Conservation (phyloP, 2,888 invertebrate species). For the Eucriotettix oculatus region DNA sequence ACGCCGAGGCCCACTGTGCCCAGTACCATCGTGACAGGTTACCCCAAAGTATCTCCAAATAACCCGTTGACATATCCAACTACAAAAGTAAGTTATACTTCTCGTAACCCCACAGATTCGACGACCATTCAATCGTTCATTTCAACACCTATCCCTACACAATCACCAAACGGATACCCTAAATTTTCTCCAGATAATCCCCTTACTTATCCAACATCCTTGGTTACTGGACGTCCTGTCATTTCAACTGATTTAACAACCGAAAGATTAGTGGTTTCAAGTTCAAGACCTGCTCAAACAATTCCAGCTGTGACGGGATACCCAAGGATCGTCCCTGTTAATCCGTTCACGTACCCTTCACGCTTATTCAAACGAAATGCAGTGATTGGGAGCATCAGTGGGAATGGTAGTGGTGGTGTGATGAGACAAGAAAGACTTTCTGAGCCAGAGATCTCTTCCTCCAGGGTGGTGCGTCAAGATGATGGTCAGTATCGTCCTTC, state of each 20-base stretch:
- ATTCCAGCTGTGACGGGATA: background rate
- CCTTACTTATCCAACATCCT: background rate
- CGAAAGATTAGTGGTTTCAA: background rate
- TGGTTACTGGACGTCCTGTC: too few relatives aligned
- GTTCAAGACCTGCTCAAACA: background rate
- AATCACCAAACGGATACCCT: background rate
- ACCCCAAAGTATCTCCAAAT: background rate
- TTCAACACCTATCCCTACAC: background rate
- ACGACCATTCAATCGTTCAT: background rate
- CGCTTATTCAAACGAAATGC: background rate
- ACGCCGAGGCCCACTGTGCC: too few relatives aligned
- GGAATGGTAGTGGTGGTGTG: too few relatives aligned
- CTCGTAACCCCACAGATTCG: background rate
- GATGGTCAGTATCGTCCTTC: background rate
- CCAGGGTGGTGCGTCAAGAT: too few relatives aligned
- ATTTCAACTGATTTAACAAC: background rate
- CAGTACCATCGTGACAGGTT: background rate
- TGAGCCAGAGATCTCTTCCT: too few relatives aligned
- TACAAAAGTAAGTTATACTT: background rate
- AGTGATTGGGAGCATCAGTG: too few relatives aligned
- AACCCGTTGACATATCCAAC: background rate
- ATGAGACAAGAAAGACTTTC: too few relatives aligned
- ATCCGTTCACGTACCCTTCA: slow-evolving; percentile 1
- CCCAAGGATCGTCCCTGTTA: background rate
- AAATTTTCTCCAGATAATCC: background rate